A percentile compares a stretch with the other conserved stretches of the same genome.
These are phyloP conservation scores for Tachycineta bicolor DNA, from an alignment of 2,113 vertebrate genomes.

Conservation along the genomic window DNA sequence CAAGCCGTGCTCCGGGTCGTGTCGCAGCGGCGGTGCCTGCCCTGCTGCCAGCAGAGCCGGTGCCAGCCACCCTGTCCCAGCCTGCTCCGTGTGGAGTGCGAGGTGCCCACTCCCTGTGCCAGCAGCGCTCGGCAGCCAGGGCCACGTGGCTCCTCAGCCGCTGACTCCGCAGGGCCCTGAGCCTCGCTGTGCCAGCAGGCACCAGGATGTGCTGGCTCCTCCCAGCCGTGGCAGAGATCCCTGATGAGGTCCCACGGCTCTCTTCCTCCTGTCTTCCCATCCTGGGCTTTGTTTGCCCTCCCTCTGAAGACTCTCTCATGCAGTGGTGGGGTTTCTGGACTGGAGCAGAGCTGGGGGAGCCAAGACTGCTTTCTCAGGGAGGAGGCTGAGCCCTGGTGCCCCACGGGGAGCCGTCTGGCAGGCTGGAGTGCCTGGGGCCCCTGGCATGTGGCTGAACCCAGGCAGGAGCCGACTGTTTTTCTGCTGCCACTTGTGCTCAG, in stretches of 20 bases:
- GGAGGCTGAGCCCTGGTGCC: not conserved
- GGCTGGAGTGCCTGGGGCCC: not conserved
- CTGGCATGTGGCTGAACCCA: not conserved
- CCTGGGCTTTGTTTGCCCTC: not conserved
- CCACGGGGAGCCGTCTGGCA: not conserved
- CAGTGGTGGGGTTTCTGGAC: not conserved
- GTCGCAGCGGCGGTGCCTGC: rapidly evolving
- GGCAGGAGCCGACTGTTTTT: not conserved
- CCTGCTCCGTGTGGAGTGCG: rapidly evolving
- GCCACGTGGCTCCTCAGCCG: not conserved
- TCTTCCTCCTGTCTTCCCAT: not conserved
- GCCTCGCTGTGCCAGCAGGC: not conserved
- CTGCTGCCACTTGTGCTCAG: not conserved
- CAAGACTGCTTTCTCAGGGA: not conserved
- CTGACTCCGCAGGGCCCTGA: not conserved
- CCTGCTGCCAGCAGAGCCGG: not conserved
- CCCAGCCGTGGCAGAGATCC: not conserved
- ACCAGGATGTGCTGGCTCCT: not conserved
- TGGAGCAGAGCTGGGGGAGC: not conserved
- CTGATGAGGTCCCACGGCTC: not conserved
- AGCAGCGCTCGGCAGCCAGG: not conserved
- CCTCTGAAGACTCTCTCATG: not conserved
- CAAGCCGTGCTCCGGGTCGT: not conserved
- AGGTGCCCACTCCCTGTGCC: not conserved
- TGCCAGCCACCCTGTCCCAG: not conserved